These are phyloP conservation scores for Drosophila meridionalis DNA, from an alignment of 2,888 invertebrate genomes.

Conservation along the genomic window DNA sequence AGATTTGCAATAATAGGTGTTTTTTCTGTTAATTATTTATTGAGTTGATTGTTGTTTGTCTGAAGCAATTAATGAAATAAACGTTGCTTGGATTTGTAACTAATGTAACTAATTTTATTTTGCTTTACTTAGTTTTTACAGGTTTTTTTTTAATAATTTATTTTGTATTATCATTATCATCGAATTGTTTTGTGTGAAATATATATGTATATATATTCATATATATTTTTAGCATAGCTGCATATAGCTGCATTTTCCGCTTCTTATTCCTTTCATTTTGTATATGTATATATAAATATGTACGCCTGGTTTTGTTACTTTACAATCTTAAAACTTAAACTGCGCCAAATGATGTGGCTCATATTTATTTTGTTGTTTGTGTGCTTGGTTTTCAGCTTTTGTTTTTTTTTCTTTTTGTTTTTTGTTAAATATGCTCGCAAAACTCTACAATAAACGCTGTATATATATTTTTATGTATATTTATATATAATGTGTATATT, in stretches of 20 bases:
- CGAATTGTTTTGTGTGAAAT: slow-evolving; percentile 62
- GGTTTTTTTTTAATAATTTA: slow-evolving; percentile 69
- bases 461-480: slow-evolving; percentile 51
- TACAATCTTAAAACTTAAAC: slow-evolving; percentile 73
- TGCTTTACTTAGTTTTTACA: slow-evolving; percentile 80
- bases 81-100: slow-evolving; percentile 71
- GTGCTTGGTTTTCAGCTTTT: slow-evolving; percentile 66
- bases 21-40: not conserved
- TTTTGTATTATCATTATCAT: slow-evolving; percentile 73
- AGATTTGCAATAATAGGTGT: not conserved
- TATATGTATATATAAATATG: slow-evolving; percentile 79
- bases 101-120: slow-evolving; percentile 81
- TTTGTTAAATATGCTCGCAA: slow-evolving; percentile 75
- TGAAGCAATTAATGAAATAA: slow-evolving; percentile 44
- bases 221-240: slow-evolving; percentile 63
- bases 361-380: slow-evolving; percentile 51
- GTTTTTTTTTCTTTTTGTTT: slow-evolving; percentile 35
- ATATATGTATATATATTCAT: slow-evolving; percentile 44
- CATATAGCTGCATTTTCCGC: slow-evolving; percentile 61
- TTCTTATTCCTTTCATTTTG: slow-evolving; percentile 34
- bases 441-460: slow-evolving; percentile 73
- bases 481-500: slow-evolving; percentile 69
- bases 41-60: not conserved
- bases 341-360: slow-evolving; percentile 66
- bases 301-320: slow-evolving; percentile 74